phyloP scores from a whole-genome alignment of 2,113 vertebrate species.

The Malaclemys terrapin region DNA sequence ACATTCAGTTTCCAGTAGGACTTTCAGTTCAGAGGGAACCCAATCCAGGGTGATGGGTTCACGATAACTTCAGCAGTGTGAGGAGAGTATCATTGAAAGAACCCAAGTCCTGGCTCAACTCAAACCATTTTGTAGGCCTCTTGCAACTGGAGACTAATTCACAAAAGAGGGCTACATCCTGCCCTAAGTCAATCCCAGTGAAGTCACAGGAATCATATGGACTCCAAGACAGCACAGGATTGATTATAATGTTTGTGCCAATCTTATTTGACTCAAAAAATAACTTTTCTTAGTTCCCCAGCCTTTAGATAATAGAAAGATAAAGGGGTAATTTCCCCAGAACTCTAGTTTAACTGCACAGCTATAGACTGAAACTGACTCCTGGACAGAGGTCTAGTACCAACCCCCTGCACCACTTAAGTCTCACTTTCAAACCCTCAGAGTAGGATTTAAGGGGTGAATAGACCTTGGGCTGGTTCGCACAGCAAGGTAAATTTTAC shows the following conservation, averaged over 20 bases:
- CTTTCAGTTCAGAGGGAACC: neutral
- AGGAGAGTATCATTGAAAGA: neutral
- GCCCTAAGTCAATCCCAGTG: neutral
- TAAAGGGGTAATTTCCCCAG: neutral
- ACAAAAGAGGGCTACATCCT: neutral
- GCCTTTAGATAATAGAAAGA: neutral
- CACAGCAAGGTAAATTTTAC: neutral
- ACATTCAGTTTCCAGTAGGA: neutral
- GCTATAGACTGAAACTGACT: neutral
- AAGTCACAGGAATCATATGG: neutral
- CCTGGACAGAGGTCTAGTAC: neutral
- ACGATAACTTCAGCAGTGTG: neutral
- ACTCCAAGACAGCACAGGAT: neutral
- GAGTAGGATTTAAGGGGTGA: neutral
- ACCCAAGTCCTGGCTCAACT: neutral
- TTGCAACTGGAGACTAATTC: neutral
- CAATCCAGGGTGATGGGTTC: neutral
- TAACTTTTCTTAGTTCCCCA: too few species aligned
- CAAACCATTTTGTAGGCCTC: neutral
- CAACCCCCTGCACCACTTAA: neutral
- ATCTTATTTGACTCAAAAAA: too few species aligned
- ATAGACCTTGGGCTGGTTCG: fast-evolving
- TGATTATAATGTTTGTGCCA: too few species aligned
- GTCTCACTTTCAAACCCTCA: neutral
- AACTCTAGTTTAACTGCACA: neutral